Evolutionary conservation across 1,140 invertebrate species (phyloP), one percentile per base, ranked within the genome.

Genomic region (Maconellicoccus hirsutus): DNA sequence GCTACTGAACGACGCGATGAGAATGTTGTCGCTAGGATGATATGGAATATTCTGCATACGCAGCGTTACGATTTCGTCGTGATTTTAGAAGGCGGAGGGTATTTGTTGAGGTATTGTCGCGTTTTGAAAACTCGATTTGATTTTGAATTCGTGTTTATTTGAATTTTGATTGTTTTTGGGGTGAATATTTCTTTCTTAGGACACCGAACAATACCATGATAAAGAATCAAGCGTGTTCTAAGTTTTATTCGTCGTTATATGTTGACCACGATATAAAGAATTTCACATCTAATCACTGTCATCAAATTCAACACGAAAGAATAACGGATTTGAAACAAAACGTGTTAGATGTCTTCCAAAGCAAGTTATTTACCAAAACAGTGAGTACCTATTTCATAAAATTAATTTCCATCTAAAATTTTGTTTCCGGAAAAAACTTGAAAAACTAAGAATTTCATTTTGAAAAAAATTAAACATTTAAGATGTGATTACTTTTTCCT

Each of bases 11-110:
- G 59, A 1, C 59, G 29, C 23, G 70, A 70, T 33, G 73, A 72
- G 21, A 59, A 72, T 12, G 42, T 61, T 25, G 27, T 29, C 21
- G 59, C 72, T 16, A 42, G 70, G 16, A 70, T 39, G 21, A 61
- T 76, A 21, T 70, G 72, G 33, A 72, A 73, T 19, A 70, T 74
- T 63, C 61, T 76, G 19, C 21, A 72, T 69, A 66, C 71, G 26
- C 69, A 74, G 42, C 29, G 80, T 33, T 88, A 84, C 75, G 85
- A 89, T 77, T 78, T 84, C 10, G 77, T 89, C 12, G 75, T 89
- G 23, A 84, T 86, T 73, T 78, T 89, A 25, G 84, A 86, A 74
- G 85, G 86, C 4, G 87, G 86, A 0, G 82, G 79, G 23, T 82
- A 83, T 27, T 80, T 82, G 69, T 80, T 86, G 1, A 79, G 82